phyloP scores from a whole-genome alignment of 2,113 vertebrate genomes.

The Gobiocypris rarus region DNA sequence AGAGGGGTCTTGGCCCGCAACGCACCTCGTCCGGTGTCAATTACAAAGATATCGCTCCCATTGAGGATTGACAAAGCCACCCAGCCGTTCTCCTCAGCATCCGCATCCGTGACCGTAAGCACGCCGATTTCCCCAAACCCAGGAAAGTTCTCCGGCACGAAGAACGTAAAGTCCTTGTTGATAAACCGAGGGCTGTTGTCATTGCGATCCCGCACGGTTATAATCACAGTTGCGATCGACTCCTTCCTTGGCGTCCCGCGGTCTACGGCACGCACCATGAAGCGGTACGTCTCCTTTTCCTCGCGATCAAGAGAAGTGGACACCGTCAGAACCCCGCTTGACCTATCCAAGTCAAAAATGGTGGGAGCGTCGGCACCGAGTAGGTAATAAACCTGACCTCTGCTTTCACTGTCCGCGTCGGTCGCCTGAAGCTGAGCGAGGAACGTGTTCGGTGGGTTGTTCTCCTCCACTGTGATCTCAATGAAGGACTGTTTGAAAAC shows the following conservation, averaged over 20 bases:
- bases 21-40: slow-evolving; percentile 92
- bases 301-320: slow-evolving; percentile 90
- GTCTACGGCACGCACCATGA: slow-evolving; percentile 91
- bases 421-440: slow-evolving; percentile 87
- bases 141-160: slow-evolving; percentile 96
- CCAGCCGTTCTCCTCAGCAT: slow-evolving; percentile 92
- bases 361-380: slow-evolving; percentile 89
- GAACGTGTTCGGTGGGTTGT: slow-evolving; percentile 89
- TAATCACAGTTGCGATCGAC: slow-evolving; percentile 87
- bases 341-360: slow-evolving; percentile 85
- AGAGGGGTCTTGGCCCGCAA: slow-evolving; percentile 91
- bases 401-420: slow-evolving; percentile 87
- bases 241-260: slow-evolving; percentile 87
- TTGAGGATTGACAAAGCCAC: slow-evolving; percentile 94
- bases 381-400: slow-evolving; percentile 87
- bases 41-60: slow-evolving; percentile 95
- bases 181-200: slow-evolving; percentile 98
- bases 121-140: slow-evolving; percentile 96
- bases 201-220: slow-evolving; percentile 93
- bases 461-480: slow-evolving; percentile 92
- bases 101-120: slow-evolving; percentile 93
- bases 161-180: slow-evolving; percentile 98
- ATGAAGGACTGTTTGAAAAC: slow-evolving; percentile 86
- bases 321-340: slow-evolving; percentile 88
- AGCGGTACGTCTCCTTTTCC: slow-evolving; percentile 93